Base-by-base conservation (phyloP, 2,888 invertebrate genomes). In the Brachyptera risi region DNA sequence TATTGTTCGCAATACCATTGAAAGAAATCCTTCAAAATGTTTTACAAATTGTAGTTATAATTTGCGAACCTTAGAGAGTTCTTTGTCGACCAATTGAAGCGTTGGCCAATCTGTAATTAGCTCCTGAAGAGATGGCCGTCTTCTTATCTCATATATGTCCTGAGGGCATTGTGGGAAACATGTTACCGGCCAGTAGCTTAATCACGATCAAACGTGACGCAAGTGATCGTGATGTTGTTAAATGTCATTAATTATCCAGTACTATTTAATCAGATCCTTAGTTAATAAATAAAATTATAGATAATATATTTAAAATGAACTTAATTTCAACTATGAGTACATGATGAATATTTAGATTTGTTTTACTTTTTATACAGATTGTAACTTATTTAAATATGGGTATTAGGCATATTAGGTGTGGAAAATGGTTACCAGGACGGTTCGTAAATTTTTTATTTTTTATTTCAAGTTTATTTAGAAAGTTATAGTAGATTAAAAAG, bases 81-180 rank as follows among this genome's bases (percentile, higher is more conserved):
- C 78, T 80, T 81, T 83, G 75, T 80, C 80, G 78, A 80, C 77
- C 76, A 81, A 80, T 77, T 81, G 78, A 77, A 90, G 84, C 71
- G 75, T 82, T 73, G 89, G 89, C 88, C 88, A 90, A 80, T 89
- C 89, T 72, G 85, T 85, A 76, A 89, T 85, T 74, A 88, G 76
- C 79, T 86, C 85, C 73, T 80, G 79, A 68, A 86, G 80, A 78
- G 84, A 83, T 78, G 83, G 82, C 71, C 84, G 82, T 79, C 85
- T 82, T 78, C 80, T 80, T 77, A 83, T 84, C 73, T 82, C 79
- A 82, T 82, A 84, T 75, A 85, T 78, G 73, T 81, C 84, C 85
- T 85, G 83, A 76, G 82, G 81, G 78, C 76, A 76, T 63, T 54
- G 42, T n/a, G n/a, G n/a, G n/a, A n/a, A n/a, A n/a, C n/a, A n/a